These are phyloP conservation scores for Agonum fuliginosum DNA, from an alignment of 2,888 invertebrate genomes.

Conservation along the genomic window DNA sequence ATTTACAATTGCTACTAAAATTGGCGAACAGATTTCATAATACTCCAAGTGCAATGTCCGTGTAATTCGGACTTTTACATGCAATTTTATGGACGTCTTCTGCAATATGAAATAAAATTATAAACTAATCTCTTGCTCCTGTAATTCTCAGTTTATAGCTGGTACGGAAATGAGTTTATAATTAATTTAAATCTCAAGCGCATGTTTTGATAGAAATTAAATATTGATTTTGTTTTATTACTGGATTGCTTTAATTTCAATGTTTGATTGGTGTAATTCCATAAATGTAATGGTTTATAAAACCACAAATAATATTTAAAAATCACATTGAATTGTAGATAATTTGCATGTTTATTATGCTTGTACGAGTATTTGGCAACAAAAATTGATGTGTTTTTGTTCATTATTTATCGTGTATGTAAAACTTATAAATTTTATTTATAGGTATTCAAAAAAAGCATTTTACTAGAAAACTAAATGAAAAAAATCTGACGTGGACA, in stretches of 20 bases:
- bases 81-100: neutral
- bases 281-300: neutral
- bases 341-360: too few species aligned
- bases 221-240: slow-evolving; percentile 5
- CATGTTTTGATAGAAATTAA: slow-evolving; percentile 12
- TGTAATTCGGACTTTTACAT: neutral
- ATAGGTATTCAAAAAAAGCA: too few species aligned
- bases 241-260: neutral
- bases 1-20: slow-evolving; percentile 46
- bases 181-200: neutral
- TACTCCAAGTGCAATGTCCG: neutral
- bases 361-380: too few species aligned
- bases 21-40: slow-evolving; percentile 8
- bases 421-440: too few species aligned
- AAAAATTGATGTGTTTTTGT: too few species aligned
- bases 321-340: too few species aligned
- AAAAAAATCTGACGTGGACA: too few species aligned
- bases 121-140: neutral
- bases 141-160: neutral
- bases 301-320: too few species aligned
- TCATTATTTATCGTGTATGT: too few species aligned
- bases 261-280: neutral
- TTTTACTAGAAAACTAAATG: too few species aligned
- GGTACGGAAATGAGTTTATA: slow-evolving; percentile 1
- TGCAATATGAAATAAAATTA: slow-evolving; percentile 10